Evolutionary conservation across 2,113 vertebrate species (phyloP), one percentile per base, ranked within the genome.

Genomic region (Saimiri boliviensis): DNA sequence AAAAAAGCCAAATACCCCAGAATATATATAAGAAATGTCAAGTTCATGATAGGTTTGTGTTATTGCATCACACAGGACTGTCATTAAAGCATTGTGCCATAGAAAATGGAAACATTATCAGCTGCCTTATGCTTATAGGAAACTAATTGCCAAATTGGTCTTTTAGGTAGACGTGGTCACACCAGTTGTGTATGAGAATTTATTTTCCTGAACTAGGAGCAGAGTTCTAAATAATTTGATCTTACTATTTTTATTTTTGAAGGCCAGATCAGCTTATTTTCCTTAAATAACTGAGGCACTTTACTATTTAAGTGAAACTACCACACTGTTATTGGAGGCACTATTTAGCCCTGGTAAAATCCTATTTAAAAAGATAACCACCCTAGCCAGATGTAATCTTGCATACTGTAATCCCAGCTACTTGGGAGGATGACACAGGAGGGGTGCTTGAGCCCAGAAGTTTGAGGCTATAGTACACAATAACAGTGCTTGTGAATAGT

Each of bases 241-340:
- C 66, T 30, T 54, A 70, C 74, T 85, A 80, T 40, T 79, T 93
- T 83, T 83, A 7, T 86, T 52, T 54, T 94, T 58, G 82, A 93
- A 70, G 42, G 3, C 19, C 56, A 82, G 27, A 71, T 68, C 56
- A 89, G 4, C 42, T 60, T 86, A 58, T 95, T 86, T 88, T 73
- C 25, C 76, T 47, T 81, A 90, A 32, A 54, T 82, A 92, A 89
- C 60, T 85, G 66, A 76, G 16, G 45, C 3, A 54, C 47, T 86
- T 90, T 96, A 45, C 52, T 80, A 45, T 85, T 71, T 93, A 86
- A 89, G 21, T 89, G 60, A 92, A 95, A 80, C 70, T 6, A 80
- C 25, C 32, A 73, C 45, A 81, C 63, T 63, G 1, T 85, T 85
- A 63, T 80, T 89, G 21, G 47, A 86, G 45, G 89, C 66, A 42